Evolutionary conservation across 2,113 vertebrate species (phyloP).

Genomic region (cattle (Bos taurus)): ARS-UCD2.0 NC_037328.1:19137001-19137500

Average conservation of each 20-base stretch:
- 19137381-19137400: not conserved
- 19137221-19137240: not conserved
- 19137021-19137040: not conserved
- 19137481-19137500: not conserved
- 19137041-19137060: not conserved
- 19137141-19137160: not conserved
- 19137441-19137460: not conserved
- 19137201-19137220: not conserved
- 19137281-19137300: not conserved
- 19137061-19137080: conserved; percentile 7
- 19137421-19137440: not conserved
- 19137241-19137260: not conserved
- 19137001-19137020: not conserved
- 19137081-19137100: not conserved
- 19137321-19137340: not conserved
- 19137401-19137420: not conserved
- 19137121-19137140: not conserved
- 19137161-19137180: conserved; percentile 17
- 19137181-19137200: conserved; percentile 64
- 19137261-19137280: not conserved
- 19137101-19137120: not conserved
- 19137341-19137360: not conserved
- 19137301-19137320: not conserved
- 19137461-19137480: not conserved
- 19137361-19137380: not conserved